Conservation (phyloP, 1,140 invertebrate genomes). For the Marisa cornuarietis region DNA sequence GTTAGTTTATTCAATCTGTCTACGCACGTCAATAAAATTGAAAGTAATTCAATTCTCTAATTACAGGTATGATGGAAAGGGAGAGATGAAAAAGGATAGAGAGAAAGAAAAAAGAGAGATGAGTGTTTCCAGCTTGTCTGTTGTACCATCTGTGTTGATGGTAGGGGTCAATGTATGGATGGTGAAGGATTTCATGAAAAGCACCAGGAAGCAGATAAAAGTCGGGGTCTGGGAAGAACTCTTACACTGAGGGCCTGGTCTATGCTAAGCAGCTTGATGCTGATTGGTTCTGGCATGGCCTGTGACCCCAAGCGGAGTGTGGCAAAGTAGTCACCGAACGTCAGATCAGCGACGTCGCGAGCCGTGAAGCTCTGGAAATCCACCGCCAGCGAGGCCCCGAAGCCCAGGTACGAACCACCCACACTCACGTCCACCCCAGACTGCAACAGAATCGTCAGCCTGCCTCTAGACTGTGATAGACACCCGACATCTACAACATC, state of each 20-base stretch:
- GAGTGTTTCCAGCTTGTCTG: too few relatives aligned
- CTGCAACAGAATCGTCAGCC: slow-evolving; percentile 12
- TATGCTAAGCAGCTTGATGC: slow-evolving; percentile 31
- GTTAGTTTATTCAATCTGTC: too few relatives aligned
- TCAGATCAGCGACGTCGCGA: slow-evolving; percentile 29
- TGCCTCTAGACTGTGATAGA: background rate
- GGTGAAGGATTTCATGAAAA: too few relatives aligned
- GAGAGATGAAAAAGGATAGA: too few relatives aligned
- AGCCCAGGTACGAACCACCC: slow-evolving; percentile 40
- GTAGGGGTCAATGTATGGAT: too few relatives aligned
- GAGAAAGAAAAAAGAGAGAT: too few relatives aligned
- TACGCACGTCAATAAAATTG: too few relatives aligned
- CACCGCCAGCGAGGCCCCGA: slow-evolving; percentile 32
- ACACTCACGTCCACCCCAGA: slow-evolving; percentile 27
- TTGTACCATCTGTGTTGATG: too few relatives aligned
- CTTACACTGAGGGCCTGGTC: slow-evolving; percentile 25
- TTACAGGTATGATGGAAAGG: too few relatives aligned
- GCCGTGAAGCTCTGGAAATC: slow-evolving; percentile 32
- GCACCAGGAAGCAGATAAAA: too few relatives aligned
- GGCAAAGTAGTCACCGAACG: slow-evolving; percentile 31
- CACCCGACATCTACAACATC: background rate
- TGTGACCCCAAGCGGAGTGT: slow-evolving; percentile 30
- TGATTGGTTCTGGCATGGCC: slow-evolving; percentile 36
- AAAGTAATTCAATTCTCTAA: too few relatives aligned
- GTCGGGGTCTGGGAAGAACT: too few relatives aligned